Evolutionary conservation across 2,888 invertebrate species (phyloP), one percentile per base, ranked within the genome.

Genomic region (Hypselothyrea guttata): DNA sequence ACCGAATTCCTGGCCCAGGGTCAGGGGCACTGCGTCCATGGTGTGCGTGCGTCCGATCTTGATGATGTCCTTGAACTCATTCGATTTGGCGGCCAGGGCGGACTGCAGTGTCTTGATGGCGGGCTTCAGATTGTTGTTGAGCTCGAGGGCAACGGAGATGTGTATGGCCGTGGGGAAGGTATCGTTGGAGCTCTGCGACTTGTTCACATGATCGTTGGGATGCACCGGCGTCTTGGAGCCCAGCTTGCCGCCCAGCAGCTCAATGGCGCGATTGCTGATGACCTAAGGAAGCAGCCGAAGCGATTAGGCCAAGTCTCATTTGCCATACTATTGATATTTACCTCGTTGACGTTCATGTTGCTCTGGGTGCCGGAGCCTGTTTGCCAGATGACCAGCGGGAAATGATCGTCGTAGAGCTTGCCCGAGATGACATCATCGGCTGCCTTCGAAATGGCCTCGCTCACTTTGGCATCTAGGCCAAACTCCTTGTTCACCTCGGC

Each of bases 91-190:
- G 5, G 93, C 91, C 41, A 99, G 89, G 0, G 95, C 94, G 75
- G 94, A 93, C 31, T 94, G 92, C 7, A 99, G 90, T 13, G 92
- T 91, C 59, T 93, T 91, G 22, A 99, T 90, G 0, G 95, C 94
- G 0, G 99, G 99, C 86, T 98, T 90, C 2, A 99, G 92, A 3
- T 93, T 91, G 73, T 95, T 93, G 72, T 95, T 92, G 54, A 99
- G 92, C 90, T 98, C 97, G 89, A 96, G 92, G 0, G 97, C 98
- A 0, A 98, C 97, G 0, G 99, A 96, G 68, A 99, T 95, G 89
- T 99, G 99, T 96, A 99, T 99, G 1, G 99, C 99, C 0, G 99
- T 97, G 5, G 99, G 99, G 90, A 97, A 99, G 1, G 99, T 98
- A 89, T 99, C 99, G 90, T 99, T 99, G 51, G 98, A 98, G 88